These are phyloP conservation scores for Tetanocera ferruginea DNA, from an alignment of 2,888 invertebrate species.

Conservation along the genomic window DNA sequence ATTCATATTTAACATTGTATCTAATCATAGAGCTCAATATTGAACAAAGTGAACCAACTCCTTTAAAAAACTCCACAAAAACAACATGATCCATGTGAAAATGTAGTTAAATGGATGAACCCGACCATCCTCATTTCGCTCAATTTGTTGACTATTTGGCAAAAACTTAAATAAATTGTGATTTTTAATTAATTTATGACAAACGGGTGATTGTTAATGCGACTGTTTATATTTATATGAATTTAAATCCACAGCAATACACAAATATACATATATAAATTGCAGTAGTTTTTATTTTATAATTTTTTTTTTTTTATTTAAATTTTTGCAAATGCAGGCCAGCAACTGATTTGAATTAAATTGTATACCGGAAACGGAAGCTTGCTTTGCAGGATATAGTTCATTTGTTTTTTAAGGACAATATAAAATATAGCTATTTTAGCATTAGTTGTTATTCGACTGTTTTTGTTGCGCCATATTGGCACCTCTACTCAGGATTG, in stretches of 20 bases:
- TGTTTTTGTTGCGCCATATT: background rate
- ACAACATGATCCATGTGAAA: too few species aligned
- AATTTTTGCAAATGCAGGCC: slow-evolving; percentile 6
- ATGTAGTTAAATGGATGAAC: too few species aligned
- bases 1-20: too few species aligned
- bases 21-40: too few species aligned
- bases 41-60: too few species aligned
- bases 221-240: slow-evolving; percentile 57
- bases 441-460: background rate
- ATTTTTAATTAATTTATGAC: slow-evolving; percentile 67
- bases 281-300: background rate
- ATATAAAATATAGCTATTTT: slow-evolving; percentile 13
- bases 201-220: slow-evolving; percentile 55
- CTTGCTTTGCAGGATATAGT: slow-evolving; percentile 13
- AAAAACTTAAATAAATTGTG: slow-evolving; percentile 67
- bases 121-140: slow-evolving; percentile 37
- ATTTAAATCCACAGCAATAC: slow-evolving; percentile 16
- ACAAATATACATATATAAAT: background rate
- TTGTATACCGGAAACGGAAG: slow-evolving; percentile 26
- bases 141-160: slow-evolving; percentile 63
- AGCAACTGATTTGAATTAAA: slow-evolving; percentile 6
- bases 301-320: background rate
- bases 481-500: background rate
- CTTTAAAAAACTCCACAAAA: too few species aligned
- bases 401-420: background rate